A percentile compares a stretch with the other conserved stretches of the same genome.
Conservation (phyloP, 2,888 invertebrate species). For the Herminia tarsipennalis region DNA sequence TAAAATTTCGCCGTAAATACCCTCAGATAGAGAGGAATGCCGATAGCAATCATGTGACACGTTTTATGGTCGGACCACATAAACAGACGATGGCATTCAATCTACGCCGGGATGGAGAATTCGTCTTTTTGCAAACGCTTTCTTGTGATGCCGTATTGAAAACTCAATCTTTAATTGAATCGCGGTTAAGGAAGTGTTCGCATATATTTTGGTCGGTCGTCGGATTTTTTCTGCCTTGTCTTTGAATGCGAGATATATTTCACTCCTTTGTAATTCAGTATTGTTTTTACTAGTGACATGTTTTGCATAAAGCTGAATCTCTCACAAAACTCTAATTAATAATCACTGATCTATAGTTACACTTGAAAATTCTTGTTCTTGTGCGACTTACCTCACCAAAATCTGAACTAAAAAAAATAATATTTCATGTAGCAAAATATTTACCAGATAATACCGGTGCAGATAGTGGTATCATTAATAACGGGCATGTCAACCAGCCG, state of each 20-base stretch:
- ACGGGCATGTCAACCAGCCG: constrained; percentile 54
- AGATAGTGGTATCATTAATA: constrained; percentile 61
- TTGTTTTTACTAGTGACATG: no score
- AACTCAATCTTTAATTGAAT: constrained; percentile 34
- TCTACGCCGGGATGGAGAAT: constrained; percentile 34
- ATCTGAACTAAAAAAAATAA: constrained; percentile 44
- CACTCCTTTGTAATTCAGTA: no score
- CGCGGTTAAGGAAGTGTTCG: constrained; percentile 16
- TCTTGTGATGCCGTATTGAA: constrained; percentile 29
- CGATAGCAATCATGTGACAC: constrained; percentile 60
- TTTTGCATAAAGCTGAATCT: no score
- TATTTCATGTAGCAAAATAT: constrained; percentile 46
- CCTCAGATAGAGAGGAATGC: constrained; percentile 58
- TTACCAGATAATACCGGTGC: constrained; percentile 49
- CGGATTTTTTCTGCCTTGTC: constrained; percentile 6
- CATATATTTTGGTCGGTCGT: constrained; percentile 13
- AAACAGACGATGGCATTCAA: constrained; percentile 46
- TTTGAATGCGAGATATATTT: no score
- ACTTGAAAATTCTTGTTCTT: no score
- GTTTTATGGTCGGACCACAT: constrained; percentile 52
- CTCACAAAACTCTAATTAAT: no score
- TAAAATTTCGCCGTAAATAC: constrained; percentile 65
- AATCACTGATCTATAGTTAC: no score
- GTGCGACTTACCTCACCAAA: constrained; percentile 32
- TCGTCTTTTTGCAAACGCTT: constrained; percentile 34